Conservation (phyloP, 2,797 vertebrate species). For the Eurystomus glaucurus region DNA sequence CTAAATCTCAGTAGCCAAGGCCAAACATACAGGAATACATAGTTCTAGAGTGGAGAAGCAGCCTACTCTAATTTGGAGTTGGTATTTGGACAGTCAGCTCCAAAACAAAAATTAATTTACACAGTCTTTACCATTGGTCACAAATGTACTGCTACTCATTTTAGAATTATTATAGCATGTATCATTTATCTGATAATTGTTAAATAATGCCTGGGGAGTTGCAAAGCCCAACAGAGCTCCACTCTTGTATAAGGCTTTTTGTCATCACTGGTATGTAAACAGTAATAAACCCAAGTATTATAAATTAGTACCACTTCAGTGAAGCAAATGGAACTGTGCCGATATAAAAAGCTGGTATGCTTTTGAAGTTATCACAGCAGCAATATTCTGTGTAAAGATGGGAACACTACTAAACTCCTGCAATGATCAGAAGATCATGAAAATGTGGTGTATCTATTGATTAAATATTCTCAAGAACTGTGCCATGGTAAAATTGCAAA, state of each 20-base stretch:
- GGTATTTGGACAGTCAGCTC: background rate
- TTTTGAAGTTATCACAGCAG: background rate
- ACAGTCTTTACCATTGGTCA: background rate
- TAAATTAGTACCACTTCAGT: background rate
- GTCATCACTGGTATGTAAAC: background rate
- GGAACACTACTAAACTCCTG: background rate
- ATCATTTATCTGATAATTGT: background rate
- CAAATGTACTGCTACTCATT: background rate
- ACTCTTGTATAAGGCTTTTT: background rate
- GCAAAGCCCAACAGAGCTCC: background rate
- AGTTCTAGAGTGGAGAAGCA: background rate
- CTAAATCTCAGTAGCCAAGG: background rate
- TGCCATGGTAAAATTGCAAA: background rate
- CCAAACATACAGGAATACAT: background rate
- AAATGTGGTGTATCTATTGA: background rate
- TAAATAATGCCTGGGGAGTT: background rate
- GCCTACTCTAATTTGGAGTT: background rate
- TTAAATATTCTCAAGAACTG: background rate
- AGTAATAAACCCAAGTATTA: background rate
- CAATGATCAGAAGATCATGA: background rate
- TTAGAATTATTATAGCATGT: background rate
- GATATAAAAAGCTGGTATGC: background rate
- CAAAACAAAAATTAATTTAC: background rate
- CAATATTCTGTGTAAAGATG: background rate
- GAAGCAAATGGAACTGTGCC: background rate